Evolutionary conservation across 1,140 invertebrate species (phyloP), one percentile per base, ranked within the genome.

Genomic region (Neomicropteryx cornuta): DNA sequence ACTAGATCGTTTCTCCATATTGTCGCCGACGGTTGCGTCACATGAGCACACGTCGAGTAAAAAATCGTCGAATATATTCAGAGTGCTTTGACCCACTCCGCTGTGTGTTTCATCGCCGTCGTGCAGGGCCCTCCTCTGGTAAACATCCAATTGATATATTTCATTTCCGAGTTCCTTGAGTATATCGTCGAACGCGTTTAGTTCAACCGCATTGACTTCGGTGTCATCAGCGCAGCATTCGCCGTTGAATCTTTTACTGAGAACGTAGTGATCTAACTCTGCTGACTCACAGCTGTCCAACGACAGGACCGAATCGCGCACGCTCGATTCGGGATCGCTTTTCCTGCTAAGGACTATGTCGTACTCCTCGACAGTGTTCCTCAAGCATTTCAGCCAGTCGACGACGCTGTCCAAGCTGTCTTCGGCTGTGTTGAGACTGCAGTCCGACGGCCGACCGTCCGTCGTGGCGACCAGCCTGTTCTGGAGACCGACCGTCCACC

Each of bases 121-220:
- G 4, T 60, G 61, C 6, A 42, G 48, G 19, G 65, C 50, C 33
- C 58, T 56, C 34, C 55, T 52, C 39, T 64, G 62, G 46, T 65
- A 66, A 34, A 62, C 55, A 42, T 68, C 62, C 20, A 68, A 51
- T 37, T 64, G 58, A 47, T 52, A 65, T 18, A 66, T 66, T 41
- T 68, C 66, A 28, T 61, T 61, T 23, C 62, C 66, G 13, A 66
- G 47, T 37, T 59, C 58, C 3, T 58, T 62, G 18, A 68, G 55
- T 30, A 68, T 68, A 41, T 61, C 60, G 41, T 68, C 62, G 51
- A 66, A 68, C 8, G 60, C 62, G 36, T 32, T 33, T 2, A 5
- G n/a, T 18, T 4, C 32, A 5, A 21, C 19, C 2, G 17, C 24
- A 21, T 10, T 8, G 20, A 17, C 14, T 16, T 19, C 21, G 11